Base-by-base conservation (phyloP, 2,113 vertebrate genomes). In the Labeo rohita region DNA sequence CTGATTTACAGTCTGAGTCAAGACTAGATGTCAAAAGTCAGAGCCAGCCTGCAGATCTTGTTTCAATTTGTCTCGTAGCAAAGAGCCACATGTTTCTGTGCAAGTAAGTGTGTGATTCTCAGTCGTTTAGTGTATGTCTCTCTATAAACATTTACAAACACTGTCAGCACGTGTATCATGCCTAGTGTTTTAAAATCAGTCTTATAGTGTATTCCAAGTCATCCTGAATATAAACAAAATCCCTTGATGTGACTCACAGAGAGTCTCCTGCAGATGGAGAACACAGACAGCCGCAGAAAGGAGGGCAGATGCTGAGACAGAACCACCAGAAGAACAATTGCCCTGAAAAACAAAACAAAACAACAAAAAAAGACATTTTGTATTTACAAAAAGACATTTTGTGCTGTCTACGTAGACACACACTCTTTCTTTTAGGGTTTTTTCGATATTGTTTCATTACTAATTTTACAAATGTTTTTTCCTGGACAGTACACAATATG, bases 301-400 rank as follows among this genome's bases (percentile, higher is more conserved):
- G 92, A 94, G 3, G 82, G 89, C 88, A 96, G 87, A 82, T 96
- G 95, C 88, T 97, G 96, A 75, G 96, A 97, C 87, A 95, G 93
- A 68, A 94, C 56, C 79, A 96, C 92, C 61, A 93, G 80, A 4
- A 97, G 92, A 50, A 95, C 52, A 76, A 96, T 87, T 59, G 96
- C 90, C 91, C 96, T 97, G 90, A 79, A 87, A 68, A 86, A 23
- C 28, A 28, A 79, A 56, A 59, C 5, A 39, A 8, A 72, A n/a
- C 28, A 28, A 28, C 28, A 56, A 1, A 28, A 76, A 76, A 8
- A 72, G 2, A 28, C 28, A 28, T 28, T 23, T 5, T 15, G 50
- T 72, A 21, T 43, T 75, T 21, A 28, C n/a, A 28, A 76, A 76
- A 8, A 72, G 2, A 28, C 28, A 28, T 28, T 23, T 5, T 15